Evolutionary conservation across 2,888 invertebrate genomes (phyloP).

Genomic region (Dryococelus australis): DNA sequence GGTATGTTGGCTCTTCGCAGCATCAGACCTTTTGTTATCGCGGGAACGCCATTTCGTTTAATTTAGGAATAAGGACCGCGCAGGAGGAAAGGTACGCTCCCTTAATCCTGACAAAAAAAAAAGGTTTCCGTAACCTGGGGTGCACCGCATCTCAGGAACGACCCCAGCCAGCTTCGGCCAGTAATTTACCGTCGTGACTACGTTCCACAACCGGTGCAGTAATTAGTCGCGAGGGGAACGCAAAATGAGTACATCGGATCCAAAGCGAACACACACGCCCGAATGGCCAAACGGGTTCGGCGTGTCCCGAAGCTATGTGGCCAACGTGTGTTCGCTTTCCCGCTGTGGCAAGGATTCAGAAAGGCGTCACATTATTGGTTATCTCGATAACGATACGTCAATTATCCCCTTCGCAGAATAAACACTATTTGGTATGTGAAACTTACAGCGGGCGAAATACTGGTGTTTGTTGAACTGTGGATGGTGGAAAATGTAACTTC

Average conservation of each 20-base stretch:
- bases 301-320: too few relatives aligned
- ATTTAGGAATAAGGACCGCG: conserved; percentile 17
- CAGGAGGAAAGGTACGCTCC: background rate
- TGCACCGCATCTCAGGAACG: background rate
- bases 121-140: background rate
- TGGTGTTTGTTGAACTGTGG: too few relatives aligned
- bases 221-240: background rate
- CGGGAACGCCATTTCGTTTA: background rate
- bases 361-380: too few relatives aligned
- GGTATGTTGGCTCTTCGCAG: background rate
- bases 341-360: too few relatives aligned
- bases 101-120: background rate
- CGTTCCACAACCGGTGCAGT: background rate
- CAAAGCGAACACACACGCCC: background rate
- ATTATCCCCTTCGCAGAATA: too few relatives aligned
- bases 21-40: background rate
- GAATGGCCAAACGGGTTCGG: too few relatives aligned
- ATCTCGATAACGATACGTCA: too few relatives aligned
- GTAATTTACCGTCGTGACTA: background rate
- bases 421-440: too few relatives aligned
- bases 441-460: too few relatives aligned
- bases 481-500: too few relatives aligned
- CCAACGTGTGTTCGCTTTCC: too few relatives aligned
- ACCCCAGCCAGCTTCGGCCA: background rate
- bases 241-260: background rate